These are phyloP conservation scores for Hyperoplus lanceolatus DNA, from an alignment of 2,797 vertebrate species.

Conservation along the genomic window DNA sequence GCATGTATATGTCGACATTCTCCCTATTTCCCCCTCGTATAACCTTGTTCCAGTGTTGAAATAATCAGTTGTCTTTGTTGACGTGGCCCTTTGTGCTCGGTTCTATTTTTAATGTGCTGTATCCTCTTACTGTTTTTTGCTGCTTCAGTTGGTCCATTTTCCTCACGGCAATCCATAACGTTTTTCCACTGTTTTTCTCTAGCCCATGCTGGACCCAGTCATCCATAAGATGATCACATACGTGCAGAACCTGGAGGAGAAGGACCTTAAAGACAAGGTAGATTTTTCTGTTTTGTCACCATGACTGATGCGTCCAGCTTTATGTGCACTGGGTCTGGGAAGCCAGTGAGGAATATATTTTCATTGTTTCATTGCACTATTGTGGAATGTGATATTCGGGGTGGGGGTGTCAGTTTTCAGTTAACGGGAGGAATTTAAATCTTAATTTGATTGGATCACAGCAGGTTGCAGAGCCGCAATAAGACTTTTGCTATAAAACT, in stretches of 20 bases:
- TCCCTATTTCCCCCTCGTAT: background rate
- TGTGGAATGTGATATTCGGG: no score
- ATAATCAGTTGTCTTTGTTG: background rate
- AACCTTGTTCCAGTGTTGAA: slow-evolving; percentile 2
- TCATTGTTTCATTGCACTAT: background rate
- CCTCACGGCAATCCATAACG: background rate
- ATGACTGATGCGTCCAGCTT: background rate
- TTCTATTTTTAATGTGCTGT: slow-evolving; percentile 31
- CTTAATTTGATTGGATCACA: no score
- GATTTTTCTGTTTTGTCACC: background rate
- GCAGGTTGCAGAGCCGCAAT: no score
- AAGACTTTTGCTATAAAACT: no score
- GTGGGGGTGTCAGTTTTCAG: background rate
- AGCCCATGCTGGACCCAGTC: slow-evolving; percentile 99
- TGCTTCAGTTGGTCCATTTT: slow-evolving; percentile 10
- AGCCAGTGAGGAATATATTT: background rate
- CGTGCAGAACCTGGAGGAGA: slow-evolving; percentile 98
- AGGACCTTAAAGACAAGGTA: slow-evolving; percentile 99
- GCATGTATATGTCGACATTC: background rate
- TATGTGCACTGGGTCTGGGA: background rate
- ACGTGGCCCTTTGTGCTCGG: background rate
- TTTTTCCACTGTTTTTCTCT: slow-evolving; percentile 28
- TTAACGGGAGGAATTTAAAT: no score
- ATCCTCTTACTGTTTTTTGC: slow-evolving; percentile 27
- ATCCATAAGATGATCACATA: slow-evolving; percentile 99